Evolutionary conservation across 2,888 invertebrate species (phyloP), one percentile per base, ranked within the genome.

Genomic region (Dastarcus helophoroides): DNA sequence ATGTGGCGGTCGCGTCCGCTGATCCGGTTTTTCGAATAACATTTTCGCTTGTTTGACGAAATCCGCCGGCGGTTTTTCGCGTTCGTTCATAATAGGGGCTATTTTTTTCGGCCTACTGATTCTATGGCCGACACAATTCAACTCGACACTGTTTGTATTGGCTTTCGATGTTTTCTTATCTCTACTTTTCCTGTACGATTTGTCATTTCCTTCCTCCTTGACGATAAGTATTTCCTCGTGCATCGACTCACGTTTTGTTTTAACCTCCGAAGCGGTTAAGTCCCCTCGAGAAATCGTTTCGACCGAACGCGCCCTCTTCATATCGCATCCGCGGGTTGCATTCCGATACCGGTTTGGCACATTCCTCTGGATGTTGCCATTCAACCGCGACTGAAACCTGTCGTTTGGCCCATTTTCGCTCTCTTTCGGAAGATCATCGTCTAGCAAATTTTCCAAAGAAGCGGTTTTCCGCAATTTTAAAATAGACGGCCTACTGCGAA

Each of bases 31-130:
- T 57, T 91, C 90, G 62, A 90, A 91, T 51, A 88, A 78, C 51
- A 79, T 74, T 38, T 88, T 71, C 8, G 86, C 80, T 37, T 85
- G 79, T 48, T 83, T 84, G 36, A 91, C 91, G 42, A 89, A 76
- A 65, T 91, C 90, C 1, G 81, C 80, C 10, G 90, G 89, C 2
- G 91, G 91, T 27, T 86, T 69, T 50, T 88, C 88, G 8, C 74
- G 73, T 41, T 79, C 80, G 45, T 74, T 74, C 48, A 80, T 67
- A 26, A 79, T 63, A 2, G 68, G 77, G 42, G 65, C 68, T 44
- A 76, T 69, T 47, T 71, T 71, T 47, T 78, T 70, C 42, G 72
- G 68, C 55, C 65, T 62, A 46, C 71, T 69, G 22, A 67, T 47
- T 32, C 51, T 58, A 35, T 55, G 56, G 48, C 37, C 38, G 28